Evolutionary conservation across 1,140 invertebrate species (phyloP), one percentile per base, ranked within the genome.

Genomic region (Lithobius niger): DNA sequence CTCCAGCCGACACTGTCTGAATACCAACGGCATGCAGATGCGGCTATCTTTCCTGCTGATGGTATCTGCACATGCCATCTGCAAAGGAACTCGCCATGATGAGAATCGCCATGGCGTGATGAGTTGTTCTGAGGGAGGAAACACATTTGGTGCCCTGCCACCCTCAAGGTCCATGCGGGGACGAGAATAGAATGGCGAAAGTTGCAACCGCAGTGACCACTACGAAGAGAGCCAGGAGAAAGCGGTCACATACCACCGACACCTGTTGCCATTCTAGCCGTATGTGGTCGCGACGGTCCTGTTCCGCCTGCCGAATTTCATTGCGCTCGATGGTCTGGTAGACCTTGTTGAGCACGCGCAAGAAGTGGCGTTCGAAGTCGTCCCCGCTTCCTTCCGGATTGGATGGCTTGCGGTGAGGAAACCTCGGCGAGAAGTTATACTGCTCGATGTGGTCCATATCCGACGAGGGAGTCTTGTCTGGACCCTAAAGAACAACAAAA

Each of bases 231-330:
- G 79, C 74, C 15, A 86, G 71, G 0, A 86, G 70, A 40, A 82
- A 71, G 10, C 84, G 70, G 67, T 80, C 78, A 56, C 77, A 71
- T 2, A 86, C 80, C n/a, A 86, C 69, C 0, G 84, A 83, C 27
- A 86, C 77, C 65, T 86, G 82, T 65, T 86, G 83, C 84, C 84
- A 87, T 66, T 86, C 83, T 18, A 81, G 66, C 60, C 81, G 79
- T 50, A 79, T 77, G 48, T 76, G 68, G 58, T 86, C 82, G 36
- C 78, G 68, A 28, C 75, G 66, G 62, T 85, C 82, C 61, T 83
- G 80, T 58, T 84, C 81, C 3, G 74, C 71, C 0, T 82, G 64
- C 21, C 83, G 69, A 57, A 76, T 71, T 62, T 86, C 84, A 65
- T 82, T 83, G 57, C 74, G 73, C 60, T 86, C 83, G 56, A 86